Evolutionary conservation across 2,888 invertebrate species (phyloP).

Genomic region (Melieria omissa): DNA sequence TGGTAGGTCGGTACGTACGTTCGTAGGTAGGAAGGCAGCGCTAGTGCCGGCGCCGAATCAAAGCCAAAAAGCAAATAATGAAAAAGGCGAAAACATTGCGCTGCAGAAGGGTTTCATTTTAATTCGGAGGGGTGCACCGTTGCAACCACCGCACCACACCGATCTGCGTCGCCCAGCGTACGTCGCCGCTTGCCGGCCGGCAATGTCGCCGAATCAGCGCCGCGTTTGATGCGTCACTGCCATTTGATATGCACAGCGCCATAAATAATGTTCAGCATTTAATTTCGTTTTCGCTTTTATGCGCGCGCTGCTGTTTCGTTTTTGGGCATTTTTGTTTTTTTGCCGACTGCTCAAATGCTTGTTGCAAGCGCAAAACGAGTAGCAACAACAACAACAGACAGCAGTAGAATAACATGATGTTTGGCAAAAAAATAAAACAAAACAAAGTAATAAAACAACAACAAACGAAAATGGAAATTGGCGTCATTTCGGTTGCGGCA

Average conservation of each 20-base stretch:
- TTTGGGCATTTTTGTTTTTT: constrained; percentile 21
- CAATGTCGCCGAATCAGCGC: constrained; percentile 31
- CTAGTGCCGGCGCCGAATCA: no score
- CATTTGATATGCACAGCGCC: constrained; percentile 22
- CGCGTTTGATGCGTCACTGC: background rate
- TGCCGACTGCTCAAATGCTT: background rate
- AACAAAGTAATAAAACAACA: no score
- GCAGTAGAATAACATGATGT: no score
- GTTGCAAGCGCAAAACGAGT: no score
- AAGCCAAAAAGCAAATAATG: no score
- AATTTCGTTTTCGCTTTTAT: constrained; percentile 53
- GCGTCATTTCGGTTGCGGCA: no score
- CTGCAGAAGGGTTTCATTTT: constrained; percentile 27
- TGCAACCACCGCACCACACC: constrained; percentile 12
- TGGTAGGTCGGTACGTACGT: background rate
- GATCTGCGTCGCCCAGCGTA: background rate
- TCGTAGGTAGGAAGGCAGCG: background rate
- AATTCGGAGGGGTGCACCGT: constrained; percentile 30
- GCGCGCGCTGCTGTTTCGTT: constrained; percentile 10
- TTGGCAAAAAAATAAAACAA: no score
- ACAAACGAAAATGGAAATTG: no score
- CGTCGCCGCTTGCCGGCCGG: constrained; percentile 9
- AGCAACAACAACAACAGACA: no score
- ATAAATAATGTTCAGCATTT: constrained; percentile 51
- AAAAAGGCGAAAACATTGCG: background rate